phyloP scores from a whole-genome alignment of 2,888 invertebrate genomes.

The Anodontia alba region DNA sequence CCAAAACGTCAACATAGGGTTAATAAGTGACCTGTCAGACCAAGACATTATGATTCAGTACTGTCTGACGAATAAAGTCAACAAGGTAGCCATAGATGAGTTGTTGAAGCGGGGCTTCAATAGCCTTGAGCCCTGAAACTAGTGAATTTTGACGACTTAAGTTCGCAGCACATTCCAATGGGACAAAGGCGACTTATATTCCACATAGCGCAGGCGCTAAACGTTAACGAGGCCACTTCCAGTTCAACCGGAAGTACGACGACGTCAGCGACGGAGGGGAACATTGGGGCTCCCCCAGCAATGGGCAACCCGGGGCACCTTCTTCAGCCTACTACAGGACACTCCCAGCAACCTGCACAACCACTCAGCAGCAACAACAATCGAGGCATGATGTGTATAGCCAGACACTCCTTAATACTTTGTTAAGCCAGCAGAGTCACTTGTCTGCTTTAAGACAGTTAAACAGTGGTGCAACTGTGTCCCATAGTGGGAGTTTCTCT shows the following conservation, averaged over 20 bases:
- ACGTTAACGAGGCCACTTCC: not conserved
- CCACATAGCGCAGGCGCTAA: not conserved
- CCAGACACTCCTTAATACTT: not conserved
- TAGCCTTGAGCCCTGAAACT: slow-evolving; percentile 19
- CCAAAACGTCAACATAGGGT: not conserved
- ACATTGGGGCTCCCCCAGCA: no score
- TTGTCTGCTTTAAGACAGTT: not conserved
- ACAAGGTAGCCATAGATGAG: not conserved
- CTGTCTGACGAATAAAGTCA: slow-evolving; percentile 14
- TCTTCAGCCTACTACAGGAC: no score
- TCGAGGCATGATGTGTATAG: not conserved
- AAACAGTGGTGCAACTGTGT: no score
- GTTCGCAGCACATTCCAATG: slow-evolving; percentile 2
- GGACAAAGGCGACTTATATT: slow-evolving; percentile 1
- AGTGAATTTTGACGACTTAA: slow-evolving; percentile 14
- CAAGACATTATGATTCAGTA: not conserved
- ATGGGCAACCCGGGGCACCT: no score
- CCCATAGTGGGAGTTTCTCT: not conserved
- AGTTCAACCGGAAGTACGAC: not conserved
- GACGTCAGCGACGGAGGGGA: not conserved
- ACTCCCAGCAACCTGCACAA: not conserved
- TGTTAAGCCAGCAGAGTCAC: not conserved
- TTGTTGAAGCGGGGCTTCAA: slow-evolving; percentile 8
- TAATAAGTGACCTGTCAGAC: not conserved
- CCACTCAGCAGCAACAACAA: not conserved